phyloP scores from a whole-genome alignment of 2,113 vertebrate species.

The Phocoena phocoena region DNA sequence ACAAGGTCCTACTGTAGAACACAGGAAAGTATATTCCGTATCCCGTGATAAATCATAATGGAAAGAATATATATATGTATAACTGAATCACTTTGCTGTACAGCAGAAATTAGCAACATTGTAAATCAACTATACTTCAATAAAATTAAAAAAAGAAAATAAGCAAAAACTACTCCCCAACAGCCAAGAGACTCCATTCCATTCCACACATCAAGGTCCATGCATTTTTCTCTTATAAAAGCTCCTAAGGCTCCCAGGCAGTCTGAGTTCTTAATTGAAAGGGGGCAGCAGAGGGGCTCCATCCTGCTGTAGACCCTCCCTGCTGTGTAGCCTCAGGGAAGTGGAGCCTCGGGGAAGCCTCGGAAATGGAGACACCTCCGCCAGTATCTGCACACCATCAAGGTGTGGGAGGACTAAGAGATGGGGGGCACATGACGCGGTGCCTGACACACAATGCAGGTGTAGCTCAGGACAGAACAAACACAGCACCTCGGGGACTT shows the following conservation, averaged over 20 bases:
- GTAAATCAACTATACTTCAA: background rate
- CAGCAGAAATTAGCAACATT: background rate
- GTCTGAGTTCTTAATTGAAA: background rate
- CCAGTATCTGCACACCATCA: accelerated
- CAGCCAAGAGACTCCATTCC: background rate
- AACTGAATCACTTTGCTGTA: background rate
- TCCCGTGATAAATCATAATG: background rate
- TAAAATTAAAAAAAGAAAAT: background rate
- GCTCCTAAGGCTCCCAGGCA: accelerated
- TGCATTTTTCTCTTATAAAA: background rate
- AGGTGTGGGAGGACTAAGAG: accelerated
- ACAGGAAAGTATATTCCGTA: background rate
- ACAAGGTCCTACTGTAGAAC: background rate
- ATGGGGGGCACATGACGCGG: accelerated
- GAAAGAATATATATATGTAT: background rate
- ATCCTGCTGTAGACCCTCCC: no score
- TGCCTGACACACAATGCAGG: accelerated
- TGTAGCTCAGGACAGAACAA: background rate
- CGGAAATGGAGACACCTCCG: accelerated
- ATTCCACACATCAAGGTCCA: accelerated
- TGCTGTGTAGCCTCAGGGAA: accelerated
- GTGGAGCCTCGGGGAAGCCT: background rate
- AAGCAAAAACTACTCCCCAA: no score
- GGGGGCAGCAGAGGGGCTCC: accelerated
- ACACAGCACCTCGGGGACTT: accelerated